phyloP scores from a whole-genome alignment of 2,113 vertebrate genomes.

The Thryonomys swinderianus region DNA sequence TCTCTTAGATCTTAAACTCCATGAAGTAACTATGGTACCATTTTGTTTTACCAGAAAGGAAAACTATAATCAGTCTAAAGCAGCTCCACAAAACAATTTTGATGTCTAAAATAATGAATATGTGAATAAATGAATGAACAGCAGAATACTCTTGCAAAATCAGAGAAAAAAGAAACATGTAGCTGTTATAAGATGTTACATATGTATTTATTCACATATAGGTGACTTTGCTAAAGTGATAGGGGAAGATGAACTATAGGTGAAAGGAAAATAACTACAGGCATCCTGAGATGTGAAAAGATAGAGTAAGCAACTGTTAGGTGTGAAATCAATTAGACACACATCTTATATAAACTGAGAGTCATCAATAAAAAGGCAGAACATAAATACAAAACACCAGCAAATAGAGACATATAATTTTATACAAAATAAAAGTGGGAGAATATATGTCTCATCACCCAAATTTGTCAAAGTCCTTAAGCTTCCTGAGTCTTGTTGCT shows the following conservation, averaged over 20 bases:
- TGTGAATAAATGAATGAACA: background rate
- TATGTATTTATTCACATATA: background rate
- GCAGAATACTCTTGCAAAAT: background rate
- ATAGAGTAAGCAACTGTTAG: background rate
- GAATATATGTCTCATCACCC: constrained; percentile 3
- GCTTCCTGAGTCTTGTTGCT: background rate
- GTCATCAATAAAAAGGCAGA: background rate
- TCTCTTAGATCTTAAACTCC: background rate
- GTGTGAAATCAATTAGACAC: background rate
- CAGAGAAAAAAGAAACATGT: background rate
- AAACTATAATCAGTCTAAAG: background rate
- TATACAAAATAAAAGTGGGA: background rate
- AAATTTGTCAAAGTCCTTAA: background rate
- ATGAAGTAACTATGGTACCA: background rate
- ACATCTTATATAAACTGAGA: background rate
- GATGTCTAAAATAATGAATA: background rate
- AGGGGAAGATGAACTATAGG: background rate
- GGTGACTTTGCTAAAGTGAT: background rate
- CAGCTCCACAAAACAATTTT: background rate
- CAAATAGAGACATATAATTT: background rate
- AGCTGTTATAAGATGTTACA: background rate
- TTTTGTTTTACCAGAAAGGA: background rate
- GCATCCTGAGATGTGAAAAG: background rate
- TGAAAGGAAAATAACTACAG: constrained; percentile 19
- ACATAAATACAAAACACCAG: background rate